Evolutionary conservation across 2,888 invertebrate genomes (phyloP).

Genomic region (Macropis europaea): DNA sequence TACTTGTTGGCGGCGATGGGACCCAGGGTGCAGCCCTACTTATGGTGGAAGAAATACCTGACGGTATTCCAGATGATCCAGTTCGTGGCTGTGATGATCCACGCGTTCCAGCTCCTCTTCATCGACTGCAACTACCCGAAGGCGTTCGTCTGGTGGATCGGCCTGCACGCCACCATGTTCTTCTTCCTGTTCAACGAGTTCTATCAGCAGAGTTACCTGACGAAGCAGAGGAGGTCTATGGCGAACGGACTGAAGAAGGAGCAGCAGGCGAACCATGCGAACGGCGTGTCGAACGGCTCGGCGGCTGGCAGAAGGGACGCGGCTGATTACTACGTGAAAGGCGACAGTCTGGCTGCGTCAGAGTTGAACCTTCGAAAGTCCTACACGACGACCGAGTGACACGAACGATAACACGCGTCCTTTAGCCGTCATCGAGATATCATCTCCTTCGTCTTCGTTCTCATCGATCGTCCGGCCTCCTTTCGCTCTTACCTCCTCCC

Average conservation of each 20-base stretch:
- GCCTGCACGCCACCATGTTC: constrained; percentile 97
- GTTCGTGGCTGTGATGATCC: constrained; percentile 93
- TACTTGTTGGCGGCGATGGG: constrained; percentile 95
- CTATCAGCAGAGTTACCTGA: constrained; percentile 90
- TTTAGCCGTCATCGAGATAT: constrained; percentile 31
- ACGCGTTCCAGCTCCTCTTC: constrained; percentile 95
- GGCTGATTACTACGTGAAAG: constrained; percentile 82
- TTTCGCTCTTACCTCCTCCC: constrained; percentile 2
- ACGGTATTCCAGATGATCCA: constrained; percentile 96
- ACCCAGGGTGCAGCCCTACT: constrained; percentile 90
- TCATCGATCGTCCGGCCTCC: constrained; percentile 28
- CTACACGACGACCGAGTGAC: constrained; percentile 72
- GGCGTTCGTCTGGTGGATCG: constrained; percentile 98
- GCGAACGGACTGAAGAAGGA: constrained; percentile 69
- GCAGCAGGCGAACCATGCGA: constrained; percentile 44
- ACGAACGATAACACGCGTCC: constrained; percentile 19
- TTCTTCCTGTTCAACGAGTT: constrained; percentile 97
- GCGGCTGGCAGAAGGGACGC: constrained; percentile 74
- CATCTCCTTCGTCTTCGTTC: constrained; percentile 17
- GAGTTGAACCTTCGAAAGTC: constrained; percentile 75
- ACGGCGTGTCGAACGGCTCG: constrained; percentile 51
- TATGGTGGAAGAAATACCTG: constrained; percentile 98
- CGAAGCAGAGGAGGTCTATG: constrained; percentile 63
- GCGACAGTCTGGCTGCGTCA: constrained; percentile 77
- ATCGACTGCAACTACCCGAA: constrained; percentile 95